Base-by-base conservation (phyloP, 1,140 invertebrate genomes). In the Drosophila sturtevanti region DNA sequence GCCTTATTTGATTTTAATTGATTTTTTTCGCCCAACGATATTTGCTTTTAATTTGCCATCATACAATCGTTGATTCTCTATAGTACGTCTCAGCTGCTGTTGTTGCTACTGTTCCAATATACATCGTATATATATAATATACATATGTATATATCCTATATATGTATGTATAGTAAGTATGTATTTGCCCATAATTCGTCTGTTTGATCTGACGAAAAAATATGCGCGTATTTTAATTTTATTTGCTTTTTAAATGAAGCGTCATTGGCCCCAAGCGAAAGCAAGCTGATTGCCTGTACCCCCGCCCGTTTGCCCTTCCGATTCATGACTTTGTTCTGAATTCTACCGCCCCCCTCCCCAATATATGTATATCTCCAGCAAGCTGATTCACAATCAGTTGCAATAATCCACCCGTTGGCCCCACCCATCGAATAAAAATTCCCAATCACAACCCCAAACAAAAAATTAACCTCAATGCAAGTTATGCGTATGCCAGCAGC, bases 211-310 rank as follows among this genome's bases (percentile, higher is more conserved):
- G 79, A 35, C 63, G 68, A 81, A 81, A 74, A 80, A 77, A 82
- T 78, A 60, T 66, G 79, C 77, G 78, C 66, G 82, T 86, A 86
- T 86, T 86, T 86, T 86, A 86, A 86, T 86, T 86, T 86, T 86
- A 86, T 86, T 86, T 86, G 82, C 79, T 86, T 87, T 86, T 86
- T 87, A 87, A 86, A 86, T 87, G 82, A 86, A 86, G 82, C 82
- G 58, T 75, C 82, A 79, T 41, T 63, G 66, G 71, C 82, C 79
- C 56, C 58, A 51, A 63, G 82, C 82, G 71, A 68, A 37, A 35
- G 44, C 79, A 55, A 87, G 68, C 82, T 86, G 82, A 86, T 86
- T 86, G 82, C 86, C 79, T 82, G 27, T 31, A 31, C 27, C 27
- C 27, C 27, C 71, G 67, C 72, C 76, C 41, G 11, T 44, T 18